Evolutionary conservation across 2,888 invertebrate genomes (phyloP).

Genomic region (Tenthredo distinguenda): DNA sequence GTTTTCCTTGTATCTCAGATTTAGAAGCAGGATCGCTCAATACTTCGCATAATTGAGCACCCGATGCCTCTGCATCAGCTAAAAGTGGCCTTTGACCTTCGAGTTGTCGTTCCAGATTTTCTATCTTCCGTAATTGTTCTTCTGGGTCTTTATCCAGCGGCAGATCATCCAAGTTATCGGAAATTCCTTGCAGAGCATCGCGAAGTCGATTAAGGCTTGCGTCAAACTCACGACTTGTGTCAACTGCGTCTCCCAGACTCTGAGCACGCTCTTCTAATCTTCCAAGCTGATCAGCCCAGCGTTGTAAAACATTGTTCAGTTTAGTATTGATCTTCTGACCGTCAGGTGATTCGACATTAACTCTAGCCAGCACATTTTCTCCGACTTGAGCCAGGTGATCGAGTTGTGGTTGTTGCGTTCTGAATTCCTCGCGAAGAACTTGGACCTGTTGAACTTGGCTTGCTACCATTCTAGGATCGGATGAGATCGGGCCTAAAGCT

Average conservation of each 20-base stretch:
- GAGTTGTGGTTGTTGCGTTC: conserved; percentile 94
- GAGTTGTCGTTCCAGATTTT: conserved; percentile 91
- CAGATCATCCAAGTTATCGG: conserved; percentile 92
- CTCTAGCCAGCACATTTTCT: conserved; percentile 84
- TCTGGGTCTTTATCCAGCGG: conserved; percentile 91
- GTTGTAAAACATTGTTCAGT: conserved; percentile 85
- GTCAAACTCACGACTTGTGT: conserved; percentile 95
- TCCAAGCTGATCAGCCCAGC: conserved; percentile 90
- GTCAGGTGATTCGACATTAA: conserved; percentile 81
- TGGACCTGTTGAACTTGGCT: conserved; percentile 95
- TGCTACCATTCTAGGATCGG: conserved; percentile 96
- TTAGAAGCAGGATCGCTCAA: conserved; percentile 94
- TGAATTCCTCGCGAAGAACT: conserved; percentile 96
- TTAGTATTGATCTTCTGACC: conserved; percentile 86
- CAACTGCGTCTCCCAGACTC: conserved; percentile 93
- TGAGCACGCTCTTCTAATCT: conserved; percentile 94
- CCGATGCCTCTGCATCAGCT: conserved; percentile 94
- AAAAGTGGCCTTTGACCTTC: conserved; percentile 93
- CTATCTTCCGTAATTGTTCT: conserved; percentile 92
- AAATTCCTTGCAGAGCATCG: conserved; percentile 92
- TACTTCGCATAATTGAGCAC: conserved; percentile 92
- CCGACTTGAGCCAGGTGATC: conserved; percentile 92
- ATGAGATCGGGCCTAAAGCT: conserved; percentile 96
- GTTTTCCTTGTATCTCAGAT: conserved; percentile 93
- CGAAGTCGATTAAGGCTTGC: conserved; percentile 90